These are phyloP conservation scores for Corapipo altera DNA, from an alignment of 2,113 vertebrate genomes.

Conservation along the genomic window DNA sequence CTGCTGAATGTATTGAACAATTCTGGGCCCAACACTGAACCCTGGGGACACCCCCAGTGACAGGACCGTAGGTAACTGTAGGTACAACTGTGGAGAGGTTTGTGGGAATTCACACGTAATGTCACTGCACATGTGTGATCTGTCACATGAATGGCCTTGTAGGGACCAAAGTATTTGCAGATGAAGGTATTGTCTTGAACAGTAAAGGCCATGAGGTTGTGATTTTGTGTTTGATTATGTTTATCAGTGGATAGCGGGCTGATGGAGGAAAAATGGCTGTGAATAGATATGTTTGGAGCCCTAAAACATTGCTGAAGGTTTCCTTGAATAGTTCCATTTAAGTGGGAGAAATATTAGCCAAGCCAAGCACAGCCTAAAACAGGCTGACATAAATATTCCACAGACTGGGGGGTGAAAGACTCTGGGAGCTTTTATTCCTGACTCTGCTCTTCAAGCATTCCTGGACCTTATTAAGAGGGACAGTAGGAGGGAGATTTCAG, in stretches of 20 bases:
- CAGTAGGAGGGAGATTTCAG: not conserved
- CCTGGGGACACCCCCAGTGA: not conserved
- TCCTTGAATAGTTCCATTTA: not conserved
- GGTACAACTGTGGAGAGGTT: not conserved
- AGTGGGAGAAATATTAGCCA: not conserved
- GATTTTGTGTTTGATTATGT: not conserved
- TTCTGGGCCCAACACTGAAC: not conserved
- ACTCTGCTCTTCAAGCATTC: not conserved
- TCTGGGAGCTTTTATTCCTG: not conserved
- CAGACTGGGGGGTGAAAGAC: not conserved
- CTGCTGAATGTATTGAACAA: not conserved
- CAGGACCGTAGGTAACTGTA: not conserved
- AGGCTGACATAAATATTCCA: not conserved
- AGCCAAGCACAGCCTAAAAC: not conserved
- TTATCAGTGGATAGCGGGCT: not conserved
- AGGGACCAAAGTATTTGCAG: not conserved
- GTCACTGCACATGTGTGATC: fast-evolving
- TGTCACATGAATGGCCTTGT: no score
- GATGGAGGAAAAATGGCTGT: not conserved
- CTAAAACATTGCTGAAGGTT: not conserved
- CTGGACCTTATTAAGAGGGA: not conserved
- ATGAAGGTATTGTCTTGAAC: not conserved
- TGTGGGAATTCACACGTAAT: fast-evolving
- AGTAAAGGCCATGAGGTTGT: not conserved
- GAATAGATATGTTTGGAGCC: not conserved